Evolutionary conservation across 2,888 invertebrate genomes (phyloP), one percentile per base, ranked within the genome.

Genomic region (Pemphredon lugubris): DNA sequence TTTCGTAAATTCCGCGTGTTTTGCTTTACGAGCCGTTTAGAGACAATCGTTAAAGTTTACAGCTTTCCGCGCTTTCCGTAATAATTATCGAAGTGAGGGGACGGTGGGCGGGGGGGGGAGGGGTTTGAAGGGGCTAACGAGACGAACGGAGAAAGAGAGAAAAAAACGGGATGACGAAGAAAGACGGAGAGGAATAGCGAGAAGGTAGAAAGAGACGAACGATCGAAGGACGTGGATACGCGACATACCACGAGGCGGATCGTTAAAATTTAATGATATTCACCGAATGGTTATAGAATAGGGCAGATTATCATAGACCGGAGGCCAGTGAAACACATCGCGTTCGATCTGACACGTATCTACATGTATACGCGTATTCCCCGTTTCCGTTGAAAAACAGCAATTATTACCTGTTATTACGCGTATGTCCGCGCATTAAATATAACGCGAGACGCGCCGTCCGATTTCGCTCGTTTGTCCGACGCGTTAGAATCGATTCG

Each of bases 251-350:
- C 55, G 26, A 61, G 57, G 66, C 50, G 66, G 57, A 79, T 81
- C 81, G 81, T 81, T 76, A 81, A 78, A 79, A 70, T 66, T 68
- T 81, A 78, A 81, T 68, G 81, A 81, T 79, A 80, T 79, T 80
- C 74, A 64, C 66, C 61, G 71, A 69, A 78, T 72, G 74, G 45
- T 65, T 76, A 68, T 67, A 76, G 78, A 81, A 80, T 75, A 77
- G 81, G 75, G 68, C 61, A 64, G 73, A 79, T 79, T 80, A 80
- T 79, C 75, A 77, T 80, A 73, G 63, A 61, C 14, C 67, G 79
- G 77, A 77, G 79, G 74, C 69, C 79, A 71, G 59, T 50, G 61
- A 58, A 51, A 44, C 67, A 47, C 73, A 61, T 7, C 3, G 53
- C 57, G 37, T 39, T 50, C 20, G 23, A 45, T 57, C 64, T 65